A percentile compares a stretch with the other conserved stretches of the same genome.
Conservation (phyloP, 2,888 invertebrate genomes). For the Gymnosoma rotundatum region DNA sequence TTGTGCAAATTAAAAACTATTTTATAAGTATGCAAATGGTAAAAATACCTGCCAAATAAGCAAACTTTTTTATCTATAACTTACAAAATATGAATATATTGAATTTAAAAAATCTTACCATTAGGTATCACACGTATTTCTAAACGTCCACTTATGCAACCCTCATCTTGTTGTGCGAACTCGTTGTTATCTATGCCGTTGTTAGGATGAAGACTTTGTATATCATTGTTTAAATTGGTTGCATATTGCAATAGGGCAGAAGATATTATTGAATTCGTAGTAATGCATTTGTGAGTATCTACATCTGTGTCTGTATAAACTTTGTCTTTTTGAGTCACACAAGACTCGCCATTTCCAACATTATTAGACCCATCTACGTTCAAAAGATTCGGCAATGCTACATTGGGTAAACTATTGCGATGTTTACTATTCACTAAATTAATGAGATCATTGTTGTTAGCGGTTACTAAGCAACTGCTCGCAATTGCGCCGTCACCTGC, state of each 20-base stretch:
- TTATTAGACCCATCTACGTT: not conserved
- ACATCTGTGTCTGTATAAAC: conserved; percentile 61
- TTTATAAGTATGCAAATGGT: no score
- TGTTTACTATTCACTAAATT: conserved; percentile 73
- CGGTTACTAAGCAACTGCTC: conserved; percentile 28
- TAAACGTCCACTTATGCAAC: conserved; percentile 88
- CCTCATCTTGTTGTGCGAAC: conserved; percentile 79
- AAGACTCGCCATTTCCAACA: not conserved
- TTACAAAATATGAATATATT: no score
- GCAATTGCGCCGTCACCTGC: conserved; percentile 7
- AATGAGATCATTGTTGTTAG: conserved; percentile 37
- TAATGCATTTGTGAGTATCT: conserved; percentile 12
- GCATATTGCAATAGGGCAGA: conserved; percentile 59
- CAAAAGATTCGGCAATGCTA: conserved; percentile 75
- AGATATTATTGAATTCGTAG: conserved; percentile 56
- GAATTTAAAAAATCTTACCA: conserved; percentile 70
- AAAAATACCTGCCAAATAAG: no score
- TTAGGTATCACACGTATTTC: conserved; percentile 90
- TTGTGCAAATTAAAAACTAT: no score
- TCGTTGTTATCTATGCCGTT: conserved; percentile 45
- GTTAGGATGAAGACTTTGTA: conserved; percentile 45
- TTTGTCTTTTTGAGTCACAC: not conserved
- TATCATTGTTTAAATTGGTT: conserved; percentile 60
- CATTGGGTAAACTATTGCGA: conserved; percentile 80
- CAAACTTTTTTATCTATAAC: no score